These are phyloP conservation scores for Aramus guarauna DNA, from an alignment of 2,113 vertebrate species.

Conservation along the genomic window DNA sequence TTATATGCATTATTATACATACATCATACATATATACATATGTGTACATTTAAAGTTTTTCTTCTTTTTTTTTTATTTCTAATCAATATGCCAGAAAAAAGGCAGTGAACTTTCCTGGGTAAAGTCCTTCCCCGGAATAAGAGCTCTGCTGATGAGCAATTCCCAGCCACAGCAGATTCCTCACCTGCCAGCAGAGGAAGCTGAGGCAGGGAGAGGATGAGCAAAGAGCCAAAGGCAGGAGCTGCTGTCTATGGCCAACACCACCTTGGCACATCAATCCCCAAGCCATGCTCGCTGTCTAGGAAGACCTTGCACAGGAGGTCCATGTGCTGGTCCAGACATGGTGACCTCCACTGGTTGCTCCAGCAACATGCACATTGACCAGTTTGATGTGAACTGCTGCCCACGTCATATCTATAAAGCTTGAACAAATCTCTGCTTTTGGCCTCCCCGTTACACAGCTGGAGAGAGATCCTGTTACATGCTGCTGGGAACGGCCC, in stretches of 20 bases:
- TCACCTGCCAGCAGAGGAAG: not conserved
- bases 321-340: rapidly evolving
- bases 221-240: not conserved
- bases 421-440: not conserved
- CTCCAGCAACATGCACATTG: not conserved
- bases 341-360: not conserved
- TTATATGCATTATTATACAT: too few species aligned
- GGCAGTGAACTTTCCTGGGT: not conserved
- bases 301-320: rapidly evolving
- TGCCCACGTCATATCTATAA: rapidly evolving
- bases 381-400: rapidly evolving
- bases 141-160: not conserved
- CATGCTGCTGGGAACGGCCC: not conserved
- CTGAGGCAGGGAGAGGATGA: not conserved
- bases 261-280: not conserved
- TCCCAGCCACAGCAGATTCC: not conserved
- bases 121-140: not conserved
- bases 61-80: not conserved
- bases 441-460: not conserved
- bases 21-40: not conserved
- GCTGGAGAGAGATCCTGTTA: not conserved
- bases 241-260: not conserved
- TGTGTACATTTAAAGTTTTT: not conserved
- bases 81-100: not conserved
- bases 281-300: not conserved